Evolutionary conservation across 37 sponge, comb jelly and placozoan genomes (phyloP).

Genomic region (Haliclona indistincta): DNA sequence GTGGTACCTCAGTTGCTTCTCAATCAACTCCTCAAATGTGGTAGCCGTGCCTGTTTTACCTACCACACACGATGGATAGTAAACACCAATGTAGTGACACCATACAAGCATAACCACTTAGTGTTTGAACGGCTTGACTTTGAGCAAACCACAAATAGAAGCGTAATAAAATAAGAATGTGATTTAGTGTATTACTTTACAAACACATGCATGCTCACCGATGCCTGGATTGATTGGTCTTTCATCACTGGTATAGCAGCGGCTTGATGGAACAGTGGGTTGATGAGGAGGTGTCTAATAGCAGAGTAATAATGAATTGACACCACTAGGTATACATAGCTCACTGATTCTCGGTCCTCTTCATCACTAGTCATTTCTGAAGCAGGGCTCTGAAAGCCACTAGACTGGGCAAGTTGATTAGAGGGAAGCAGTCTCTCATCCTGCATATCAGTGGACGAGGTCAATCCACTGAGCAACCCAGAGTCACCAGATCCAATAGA

Average conservation of each 20-base stretch:
- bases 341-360: background rate
- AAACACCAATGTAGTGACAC: background rate
- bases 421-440: background rate
- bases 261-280: no score
- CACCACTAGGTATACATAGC: background rate
- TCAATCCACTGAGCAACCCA: slow-evolving; percentile 1
- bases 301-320: background rate
- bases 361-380: background rate
- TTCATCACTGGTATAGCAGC: slow-evolving; percentile 26
- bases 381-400: slow-evolving; percentile 1
- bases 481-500: background rate
- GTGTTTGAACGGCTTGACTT: no score
- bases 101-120: background rate
- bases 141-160: background rate
- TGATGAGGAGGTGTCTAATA: background rate
- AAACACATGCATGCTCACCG: slow-evolving; percentile 10
- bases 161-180: background rate
- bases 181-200: background rate
- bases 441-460: no score
- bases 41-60: background rate
- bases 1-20: slow-evolving; percentile 27
- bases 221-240: slow-evolving; percentile 63
- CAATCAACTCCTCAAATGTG: slow-evolving; percentile 66
- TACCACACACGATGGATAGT: background rate
- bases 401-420: background rate